Evolutionary conservation across 2,797 vertebrate genomes (phyloP).

Genomic region (Vireo griseus): DNA sequence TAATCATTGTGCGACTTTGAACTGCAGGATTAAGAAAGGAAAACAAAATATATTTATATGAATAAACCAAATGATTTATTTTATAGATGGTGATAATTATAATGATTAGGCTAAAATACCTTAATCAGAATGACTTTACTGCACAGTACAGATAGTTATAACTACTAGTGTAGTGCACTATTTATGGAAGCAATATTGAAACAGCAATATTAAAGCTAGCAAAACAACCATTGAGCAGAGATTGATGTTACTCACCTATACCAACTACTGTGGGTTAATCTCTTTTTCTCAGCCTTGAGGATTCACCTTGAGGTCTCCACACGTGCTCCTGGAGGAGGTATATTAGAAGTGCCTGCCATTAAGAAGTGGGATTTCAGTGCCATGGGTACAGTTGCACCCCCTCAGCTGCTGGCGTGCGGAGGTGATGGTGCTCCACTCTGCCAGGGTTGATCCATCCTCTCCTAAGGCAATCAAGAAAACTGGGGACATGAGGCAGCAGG

Average conservation of each 20-base stretch:
- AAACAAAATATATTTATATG: neutral
- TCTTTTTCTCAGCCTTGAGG: neutral
- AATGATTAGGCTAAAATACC: neutral
- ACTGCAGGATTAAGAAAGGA: neutral
- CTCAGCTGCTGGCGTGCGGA: fast-evolving
- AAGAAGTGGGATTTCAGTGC: neutral
- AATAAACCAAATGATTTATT: neutral
- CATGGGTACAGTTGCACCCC: neutral
- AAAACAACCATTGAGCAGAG: neutral
- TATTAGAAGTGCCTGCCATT: neutral
- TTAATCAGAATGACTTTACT: neutral
- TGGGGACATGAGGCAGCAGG: neutral
- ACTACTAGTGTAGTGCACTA: neutral
- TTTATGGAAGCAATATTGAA: neutral
- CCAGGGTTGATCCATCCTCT: neutral
- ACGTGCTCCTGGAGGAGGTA: neutral
- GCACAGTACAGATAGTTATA: neutral
- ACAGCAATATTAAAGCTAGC: neutral
- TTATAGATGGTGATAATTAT: neutral
- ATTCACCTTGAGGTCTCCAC: neutral
- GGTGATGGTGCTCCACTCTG: neutral
- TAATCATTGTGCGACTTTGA: neutral
- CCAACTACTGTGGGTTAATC: neutral
- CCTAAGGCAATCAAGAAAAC: neutral
- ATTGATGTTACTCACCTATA: neutral